phyloP scores from a whole-genome alignment of 2,113 vertebrate species.

The Oreochromis aureus region DNA sequence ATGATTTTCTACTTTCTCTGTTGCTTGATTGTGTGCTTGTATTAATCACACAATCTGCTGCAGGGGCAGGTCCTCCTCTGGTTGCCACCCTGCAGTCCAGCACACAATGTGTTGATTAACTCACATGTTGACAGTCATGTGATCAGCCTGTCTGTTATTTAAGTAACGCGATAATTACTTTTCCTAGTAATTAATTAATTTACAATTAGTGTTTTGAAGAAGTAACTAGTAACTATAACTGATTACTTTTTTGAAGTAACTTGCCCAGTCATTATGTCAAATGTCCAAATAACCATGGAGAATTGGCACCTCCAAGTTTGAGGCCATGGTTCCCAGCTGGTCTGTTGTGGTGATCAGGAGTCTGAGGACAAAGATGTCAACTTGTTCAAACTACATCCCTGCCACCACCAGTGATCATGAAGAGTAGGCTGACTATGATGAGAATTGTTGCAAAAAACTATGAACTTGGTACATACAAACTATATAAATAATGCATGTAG shows the following conservation, averaged over 20 bases:
- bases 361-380: neutral
- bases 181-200: neutral
- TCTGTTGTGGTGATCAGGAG: neutral
- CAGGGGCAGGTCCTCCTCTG: neutral
- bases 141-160: neutral
- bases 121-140: neutral
- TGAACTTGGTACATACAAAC: neutral
- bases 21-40: accelerated
- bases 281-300: accelerated
- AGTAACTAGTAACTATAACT: neutral
- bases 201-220: neutral
- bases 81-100: neutral
- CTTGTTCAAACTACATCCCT: neutral
- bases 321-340: accelerated
- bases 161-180: neutral
- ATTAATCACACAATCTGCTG: neutral
- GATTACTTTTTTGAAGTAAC: neutral
- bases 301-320: accelerated
- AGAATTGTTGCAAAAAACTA: no score
- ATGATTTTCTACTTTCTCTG: neutral
- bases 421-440: neutral
- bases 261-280: accelerated
- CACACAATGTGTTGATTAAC: accelerated
- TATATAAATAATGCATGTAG: neutral
- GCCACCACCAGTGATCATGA: neutral